A percentile compares a stretch with the other conserved stretches of the same genome.
Evolutionary conservation across 2,888 invertebrate species (phyloP).

Genomic region (Drosophila falleni): DNA sequence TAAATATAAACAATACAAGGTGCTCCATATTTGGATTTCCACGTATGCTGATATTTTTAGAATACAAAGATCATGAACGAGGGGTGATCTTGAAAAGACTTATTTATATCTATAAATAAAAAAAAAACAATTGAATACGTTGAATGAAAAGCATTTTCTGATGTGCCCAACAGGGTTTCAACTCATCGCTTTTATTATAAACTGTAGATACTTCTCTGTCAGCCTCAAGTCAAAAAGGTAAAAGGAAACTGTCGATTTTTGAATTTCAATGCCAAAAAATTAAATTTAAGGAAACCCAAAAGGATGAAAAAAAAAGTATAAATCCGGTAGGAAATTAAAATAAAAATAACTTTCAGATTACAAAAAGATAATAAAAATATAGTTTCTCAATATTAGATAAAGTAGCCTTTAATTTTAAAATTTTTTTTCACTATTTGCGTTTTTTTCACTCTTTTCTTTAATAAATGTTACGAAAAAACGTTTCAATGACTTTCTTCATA

Average conservation of each 20-base stretch:
- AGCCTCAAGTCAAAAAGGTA: background rate
- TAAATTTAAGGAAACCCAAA: too few relatives aligned
- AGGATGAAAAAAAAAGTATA: too few relatives aligned
- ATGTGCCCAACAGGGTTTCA: background rate
- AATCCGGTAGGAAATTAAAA: too few relatives aligned
- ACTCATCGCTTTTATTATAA: background rate
- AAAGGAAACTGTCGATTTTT: background rate
- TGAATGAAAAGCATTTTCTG: background rate
- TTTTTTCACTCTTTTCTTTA: too few relatives aligned
- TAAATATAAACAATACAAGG: conserved; percentile 11
- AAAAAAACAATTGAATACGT: background rate
- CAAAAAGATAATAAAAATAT: too few relatives aligned
- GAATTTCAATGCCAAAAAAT: background rate
- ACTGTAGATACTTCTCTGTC: background rate
- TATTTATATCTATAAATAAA: background rate
- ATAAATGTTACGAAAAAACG: too few relatives aligned
- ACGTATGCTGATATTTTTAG: conserved; percentile 39
- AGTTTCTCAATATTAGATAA: too few relatives aligned
- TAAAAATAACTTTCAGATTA: too few relatives aligned
- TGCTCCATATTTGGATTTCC: conserved; percentile 25
- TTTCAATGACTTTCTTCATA: too few relatives aligned
- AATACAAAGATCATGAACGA: conserved; percentile 22
- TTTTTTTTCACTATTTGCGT: too few relatives aligned
- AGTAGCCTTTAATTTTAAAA: too few relatives aligned
- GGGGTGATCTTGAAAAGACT: conserved; percentile 11